Conservation (phyloP, 2,797 vertebrate species). For the Sebastiscus albofasciatus region DNA sequence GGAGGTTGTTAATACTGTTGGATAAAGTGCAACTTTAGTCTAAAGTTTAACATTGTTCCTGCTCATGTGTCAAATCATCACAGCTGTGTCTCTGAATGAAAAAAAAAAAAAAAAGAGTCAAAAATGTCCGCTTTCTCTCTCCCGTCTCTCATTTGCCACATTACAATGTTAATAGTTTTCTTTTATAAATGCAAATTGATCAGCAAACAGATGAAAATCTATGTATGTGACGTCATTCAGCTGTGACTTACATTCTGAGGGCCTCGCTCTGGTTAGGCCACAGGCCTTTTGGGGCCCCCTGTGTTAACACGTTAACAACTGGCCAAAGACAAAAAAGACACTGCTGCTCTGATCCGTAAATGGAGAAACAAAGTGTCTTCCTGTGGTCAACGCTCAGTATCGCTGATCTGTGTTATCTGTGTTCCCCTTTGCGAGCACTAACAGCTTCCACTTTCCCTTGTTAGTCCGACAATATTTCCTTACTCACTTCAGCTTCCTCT, state of each 20-base stretch:
- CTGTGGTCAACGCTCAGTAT: neutral
- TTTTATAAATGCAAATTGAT: conserved; percentile 37
- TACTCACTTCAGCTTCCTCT: conserved; percentile 7
- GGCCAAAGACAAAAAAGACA: conserved; percentile 16
- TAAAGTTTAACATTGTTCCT: conserved; percentile 27
- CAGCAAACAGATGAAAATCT: conserved; percentile 6
- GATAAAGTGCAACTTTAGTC: conserved; percentile 69
- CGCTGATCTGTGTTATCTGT: conserved; percentile 1
- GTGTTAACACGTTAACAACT: conserved; percentile 1
- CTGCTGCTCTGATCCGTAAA: conserved; percentile 6
- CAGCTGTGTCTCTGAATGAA: conserved; percentile 10
- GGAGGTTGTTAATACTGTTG: conserved; percentile 53
- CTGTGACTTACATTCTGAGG: conserved; percentile 27
- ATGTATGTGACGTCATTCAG: conserved; percentile 17
- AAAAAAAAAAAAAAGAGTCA: neutral
- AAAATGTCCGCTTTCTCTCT: conserved; percentile 6
- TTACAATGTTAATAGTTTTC: conserved; percentile 14
- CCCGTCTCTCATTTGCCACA: conserved; percentile 23
- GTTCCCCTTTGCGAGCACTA: conserved; percentile 22
- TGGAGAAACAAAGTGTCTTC: conserved; percentile 20
- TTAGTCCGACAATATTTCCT: conserved; percentile 24
- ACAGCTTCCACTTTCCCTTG: conserved; percentile 28
- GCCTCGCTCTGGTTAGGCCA: neutral
- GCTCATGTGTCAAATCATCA: conserved; percentile 14
- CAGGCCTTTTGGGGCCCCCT: neutral